phyloP scores from a whole-genome alignment of 2,888 invertebrate species.

The Microplitis manilae region DNA sequence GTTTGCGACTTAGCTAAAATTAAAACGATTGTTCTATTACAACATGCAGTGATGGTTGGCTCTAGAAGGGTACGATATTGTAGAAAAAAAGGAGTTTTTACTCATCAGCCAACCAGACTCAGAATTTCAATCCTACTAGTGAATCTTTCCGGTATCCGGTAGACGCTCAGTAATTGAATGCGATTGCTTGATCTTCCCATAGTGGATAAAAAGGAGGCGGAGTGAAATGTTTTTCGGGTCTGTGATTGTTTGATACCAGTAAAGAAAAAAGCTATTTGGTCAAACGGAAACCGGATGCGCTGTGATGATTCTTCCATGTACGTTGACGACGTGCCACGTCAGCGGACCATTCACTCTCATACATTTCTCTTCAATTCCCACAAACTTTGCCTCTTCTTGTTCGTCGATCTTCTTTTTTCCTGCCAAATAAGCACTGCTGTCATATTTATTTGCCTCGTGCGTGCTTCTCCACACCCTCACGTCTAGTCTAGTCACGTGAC shows the following conservation, averaged over 20 bases:
- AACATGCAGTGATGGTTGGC: constrained; percentile 8
- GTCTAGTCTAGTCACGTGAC: neutral
- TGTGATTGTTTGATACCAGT: constrained; percentile 43
- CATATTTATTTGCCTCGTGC: constrained; percentile 44
- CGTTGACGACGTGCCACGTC: constrained; percentile 66
- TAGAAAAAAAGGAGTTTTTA: constrained; percentile 18
- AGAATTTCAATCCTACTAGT: constrained; percentile 34
- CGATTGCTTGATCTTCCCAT: constrained; percentile 41
- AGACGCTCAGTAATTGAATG: constrained; percentile 59
- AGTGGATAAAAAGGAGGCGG: constrained; percentile 45
- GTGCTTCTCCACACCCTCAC: neutral
- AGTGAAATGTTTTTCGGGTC: constrained; percentile 50
- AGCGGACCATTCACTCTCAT: constrained; percentile 56
- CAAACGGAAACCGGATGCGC: constrained; percentile 65
- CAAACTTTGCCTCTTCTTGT: constrained; percentile 38
- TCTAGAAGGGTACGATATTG: constrained; percentile 9
- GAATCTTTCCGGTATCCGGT: constrained; percentile 58
- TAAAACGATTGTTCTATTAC: neutral
- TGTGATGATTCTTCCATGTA: constrained; percentile 51
- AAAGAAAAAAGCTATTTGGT: constrained; percentile 56
- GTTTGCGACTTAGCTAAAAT: neutral
- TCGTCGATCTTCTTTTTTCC: constrained; percentile 29
- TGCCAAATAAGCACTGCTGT: constrained; percentile 52
- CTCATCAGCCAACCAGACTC: constrained; percentile 19
- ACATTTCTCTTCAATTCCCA: constrained; percentile 47